These are phyloP conservation scores for Pelusios castaneus DNA, from an alignment of 2,113 vertebrate species.

Conservation along the genomic window DNA sequence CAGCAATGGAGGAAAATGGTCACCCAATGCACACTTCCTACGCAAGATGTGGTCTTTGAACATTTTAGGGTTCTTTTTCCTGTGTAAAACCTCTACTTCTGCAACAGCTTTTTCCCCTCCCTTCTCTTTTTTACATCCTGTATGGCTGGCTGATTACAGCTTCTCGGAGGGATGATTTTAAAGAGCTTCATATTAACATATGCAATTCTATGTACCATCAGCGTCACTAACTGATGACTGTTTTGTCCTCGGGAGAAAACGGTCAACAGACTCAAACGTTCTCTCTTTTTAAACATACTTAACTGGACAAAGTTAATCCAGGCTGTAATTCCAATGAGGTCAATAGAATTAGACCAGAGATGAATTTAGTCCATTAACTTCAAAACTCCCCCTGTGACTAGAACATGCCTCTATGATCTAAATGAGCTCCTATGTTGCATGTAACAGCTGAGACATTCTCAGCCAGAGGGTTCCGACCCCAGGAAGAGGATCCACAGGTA, in stretches of 20 bases:
- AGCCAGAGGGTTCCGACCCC: background rate
- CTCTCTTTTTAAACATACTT: background rate
- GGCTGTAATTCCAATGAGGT: background rate
- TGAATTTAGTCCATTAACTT: background rate
- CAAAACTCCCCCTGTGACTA: background rate
- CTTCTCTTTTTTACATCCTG: constrained; percentile 56
- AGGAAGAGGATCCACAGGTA: background rate
- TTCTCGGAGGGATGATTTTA: fast-evolving
- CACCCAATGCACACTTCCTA: background rate
- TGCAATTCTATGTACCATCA: background rate
- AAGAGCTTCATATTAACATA: fast-evolving
- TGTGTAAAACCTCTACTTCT: constrained; percentile 54
- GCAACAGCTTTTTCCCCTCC: background rate
- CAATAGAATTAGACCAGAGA: background rate
- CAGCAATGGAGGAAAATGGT: background rate
- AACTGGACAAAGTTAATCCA: background rate
- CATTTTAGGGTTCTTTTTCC: background rate
- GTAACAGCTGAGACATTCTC: background rate
- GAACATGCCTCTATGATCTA: background rate
- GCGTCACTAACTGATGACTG: fast-evolving
- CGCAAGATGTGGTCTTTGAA: background rate
- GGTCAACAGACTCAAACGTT: background rate
- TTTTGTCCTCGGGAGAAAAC: background rate
- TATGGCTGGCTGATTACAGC: background rate
- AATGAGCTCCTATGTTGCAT: background rate